phyloP scores from a whole-genome alignment of 2,797 vertebrate genomes.

The Rhynchonycteris naso region DNA sequence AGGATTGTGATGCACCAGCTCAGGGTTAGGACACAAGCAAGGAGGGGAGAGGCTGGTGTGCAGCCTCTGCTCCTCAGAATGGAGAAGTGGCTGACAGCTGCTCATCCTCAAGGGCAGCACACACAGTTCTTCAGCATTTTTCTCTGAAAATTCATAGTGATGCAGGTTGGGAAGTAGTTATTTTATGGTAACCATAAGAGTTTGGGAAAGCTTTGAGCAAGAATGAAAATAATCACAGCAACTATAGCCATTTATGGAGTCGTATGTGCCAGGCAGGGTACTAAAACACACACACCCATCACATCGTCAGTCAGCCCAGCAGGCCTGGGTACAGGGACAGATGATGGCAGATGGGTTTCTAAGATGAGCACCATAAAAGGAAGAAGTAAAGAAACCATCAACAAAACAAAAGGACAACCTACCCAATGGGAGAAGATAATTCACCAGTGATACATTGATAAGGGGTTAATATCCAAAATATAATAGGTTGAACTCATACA shows the following conservation, averaged over 20 bases:
- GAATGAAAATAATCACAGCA: not conserved
- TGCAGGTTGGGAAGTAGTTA: not conserved
- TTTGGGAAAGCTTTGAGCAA: not conserved
- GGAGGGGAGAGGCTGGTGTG: not conserved
- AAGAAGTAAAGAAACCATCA: not conserved
- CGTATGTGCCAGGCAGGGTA: too few species aligned
- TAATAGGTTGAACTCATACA: not conserved
- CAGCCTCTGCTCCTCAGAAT: not conserved
- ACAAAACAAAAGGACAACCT: not conserved
- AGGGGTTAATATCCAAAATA: not conserved
- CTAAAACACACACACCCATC: not conserved
- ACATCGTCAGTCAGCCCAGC: fast-evolving
- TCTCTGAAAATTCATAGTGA: not conserved
- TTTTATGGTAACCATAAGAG: not conserved
- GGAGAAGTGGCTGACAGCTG: not conserved
- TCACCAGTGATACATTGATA: not conserved
- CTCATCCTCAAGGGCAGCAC: not conserved
- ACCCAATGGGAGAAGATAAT: not conserved
- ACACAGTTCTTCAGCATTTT: not conserved
- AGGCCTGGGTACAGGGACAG: not conserved
- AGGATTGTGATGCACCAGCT: not conserved
- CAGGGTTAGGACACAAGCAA: not conserved
- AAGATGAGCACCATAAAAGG: not conserved
- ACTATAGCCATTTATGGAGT: not conserved
- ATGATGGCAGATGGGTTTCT: not conserved